Evolutionary conservation across 2,797 vertebrate species (phyloP).

Genomic region (Artibeus jamaicensis): DNA sequence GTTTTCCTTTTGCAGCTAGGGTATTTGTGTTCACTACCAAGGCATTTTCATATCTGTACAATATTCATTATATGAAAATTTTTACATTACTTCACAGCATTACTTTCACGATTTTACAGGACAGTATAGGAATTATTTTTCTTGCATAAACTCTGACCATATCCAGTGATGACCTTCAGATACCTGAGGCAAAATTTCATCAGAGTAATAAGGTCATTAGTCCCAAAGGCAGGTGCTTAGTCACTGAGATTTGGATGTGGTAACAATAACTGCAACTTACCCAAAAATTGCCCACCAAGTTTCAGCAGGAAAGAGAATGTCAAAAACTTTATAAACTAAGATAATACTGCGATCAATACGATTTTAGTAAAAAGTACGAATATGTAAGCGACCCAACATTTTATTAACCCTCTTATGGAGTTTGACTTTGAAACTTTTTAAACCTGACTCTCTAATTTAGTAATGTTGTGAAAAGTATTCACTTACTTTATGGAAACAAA

Average conservation of each 20-base stretch:
- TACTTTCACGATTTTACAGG: background rate
- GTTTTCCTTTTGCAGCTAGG: slow-evolving; percentile 31
- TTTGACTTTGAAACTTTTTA: slow-evolving; percentile 41
- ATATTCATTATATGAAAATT: slow-evolving; percentile 9
- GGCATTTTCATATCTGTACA: slow-evolving; percentile 26
- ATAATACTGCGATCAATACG: slow-evolving; percentile 22
- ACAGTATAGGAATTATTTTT: background rate
- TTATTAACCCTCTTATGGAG: slow-evolving; percentile 16
- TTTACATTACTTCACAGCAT: background rate
- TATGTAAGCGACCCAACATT: slow-evolving; percentile 17
- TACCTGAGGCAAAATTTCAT: slow-evolving; percentile 26
- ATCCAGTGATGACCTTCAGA: slow-evolving; percentile 14
- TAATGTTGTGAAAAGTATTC: background rate
- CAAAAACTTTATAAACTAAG: slow-evolving; percentile 32
- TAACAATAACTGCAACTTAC: background rate
- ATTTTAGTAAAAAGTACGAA: background rate
- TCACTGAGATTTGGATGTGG: background rate
- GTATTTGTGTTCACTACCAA: background rate
- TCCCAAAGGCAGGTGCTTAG: background rate
- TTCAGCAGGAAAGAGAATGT: slow-evolving; percentile 28
- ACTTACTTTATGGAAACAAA: slow-evolving; percentile 31
- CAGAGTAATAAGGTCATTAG: background rate
- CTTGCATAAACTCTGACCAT: slow-evolving; percentile 35
- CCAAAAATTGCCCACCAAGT: background rate
- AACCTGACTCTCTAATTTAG: background rate